phyloP scores from a whole-genome alignment of 1,140 invertebrate species.

The Drosophila sp. region DNA sequence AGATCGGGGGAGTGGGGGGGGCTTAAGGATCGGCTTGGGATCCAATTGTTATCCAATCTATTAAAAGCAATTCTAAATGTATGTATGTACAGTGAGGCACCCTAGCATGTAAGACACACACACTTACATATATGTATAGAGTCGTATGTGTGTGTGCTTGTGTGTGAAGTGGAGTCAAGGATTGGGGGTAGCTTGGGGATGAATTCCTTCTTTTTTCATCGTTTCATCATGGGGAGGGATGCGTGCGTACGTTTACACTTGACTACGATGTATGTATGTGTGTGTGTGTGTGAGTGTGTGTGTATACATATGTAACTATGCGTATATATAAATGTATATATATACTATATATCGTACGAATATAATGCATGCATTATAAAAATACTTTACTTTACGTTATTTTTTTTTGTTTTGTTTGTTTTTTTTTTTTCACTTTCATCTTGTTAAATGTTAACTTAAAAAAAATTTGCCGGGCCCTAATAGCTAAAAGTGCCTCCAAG shows the following conservation, averaged over 20 bases:
- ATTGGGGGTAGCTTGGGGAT: constrained; percentile 28
- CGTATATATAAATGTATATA: constrained; percentile 54
- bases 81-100: constrained; percentile 42
- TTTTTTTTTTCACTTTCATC: constrained; percentile 42
- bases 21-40: not conserved
- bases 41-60: constrained; percentile 1
- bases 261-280: constrained; percentile 35
- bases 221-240: constrained; percentile 9
- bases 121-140: constrained; percentile 24
- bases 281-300: constrained; percentile 41
- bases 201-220: constrained; percentile 10
- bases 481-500: constrained; percentile 55
- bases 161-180: not conserved
- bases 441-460: constrained; percentile 72
- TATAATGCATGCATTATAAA: constrained; percentile 83
- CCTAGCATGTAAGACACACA: constrained; percentile 27
- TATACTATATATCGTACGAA: constrained; percentile 65
- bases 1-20: not conserved
- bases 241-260: constrained; percentile 56
- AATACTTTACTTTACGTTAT: constrained; percentile 70
- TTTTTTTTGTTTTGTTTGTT: constrained; percentile 31
- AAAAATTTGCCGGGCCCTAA: constrained; percentile 65
- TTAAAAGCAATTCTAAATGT: constrained; percentile 22
- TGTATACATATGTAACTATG: constrained; percentile 60
- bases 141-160: constrained; percentile 24